Base-by-base conservation (phyloP, 2,888 invertebrate genomes). In the Oscheius sp. region DNA sequence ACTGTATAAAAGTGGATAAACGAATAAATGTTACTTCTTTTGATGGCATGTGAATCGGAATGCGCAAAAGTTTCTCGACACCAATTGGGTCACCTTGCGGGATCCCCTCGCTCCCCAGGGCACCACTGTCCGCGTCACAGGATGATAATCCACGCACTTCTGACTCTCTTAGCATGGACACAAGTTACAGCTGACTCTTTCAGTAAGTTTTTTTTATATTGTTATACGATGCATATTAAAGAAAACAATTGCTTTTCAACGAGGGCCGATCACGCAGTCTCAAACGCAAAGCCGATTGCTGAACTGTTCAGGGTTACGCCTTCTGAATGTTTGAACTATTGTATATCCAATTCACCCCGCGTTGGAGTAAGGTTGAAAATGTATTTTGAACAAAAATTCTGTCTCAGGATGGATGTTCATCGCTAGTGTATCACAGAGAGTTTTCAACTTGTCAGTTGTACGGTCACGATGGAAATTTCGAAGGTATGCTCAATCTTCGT, bases 381-480 rank as follows among this genome's bases (percentile, higher is more conserved):
- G 35, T 42, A 21, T 21, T 21, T 37, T 48, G 11, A n/a, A n/a
- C 3, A 32, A 21, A 37, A 35, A 57, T 48, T 58, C 21, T 42
- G 4, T 65, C 63, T 70, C 35, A 86, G 85, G 82, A 82, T 59
- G 82, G 80, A 9, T 87, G 87, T 77, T 77, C 79, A 5, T 82
- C 85, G 0, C 80, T 87, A 2, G 87, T 87, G 4, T 87, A 85
- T 74, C 87, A 87, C 51, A 79, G 79, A 60, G 80, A 84, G 35
- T 85, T 83, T 70, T 80, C 79, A 9, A 86, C 86, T 0, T 87
- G 87, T 65, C 86, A 86, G 60, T 63, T 82, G 5, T 82, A 80
- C 59, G 79, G 79, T 5, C 82, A 82, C 47, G 80, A 80, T 60
- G 82, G 82, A 50, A 73, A 68, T 10, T 68, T 59, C 32, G 65